These are phyloP conservation scores for Lindbergichthys nudifrons DNA, from an alignment of 2,797 vertebrate genomes.

Conservation along the genomic window DNA sequence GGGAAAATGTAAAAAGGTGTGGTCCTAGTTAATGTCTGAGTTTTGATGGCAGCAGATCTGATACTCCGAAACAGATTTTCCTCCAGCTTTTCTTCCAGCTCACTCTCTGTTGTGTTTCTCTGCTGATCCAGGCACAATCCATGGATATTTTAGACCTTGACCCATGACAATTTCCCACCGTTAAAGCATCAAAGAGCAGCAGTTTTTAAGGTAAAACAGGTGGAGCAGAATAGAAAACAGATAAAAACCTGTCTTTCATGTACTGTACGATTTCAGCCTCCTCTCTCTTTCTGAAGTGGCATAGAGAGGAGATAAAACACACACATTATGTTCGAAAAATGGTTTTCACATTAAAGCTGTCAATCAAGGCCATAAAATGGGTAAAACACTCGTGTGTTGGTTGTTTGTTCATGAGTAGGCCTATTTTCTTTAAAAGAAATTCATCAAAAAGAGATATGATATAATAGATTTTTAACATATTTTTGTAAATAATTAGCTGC, in stretches of 20 bases:
- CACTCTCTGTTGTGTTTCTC: slow-evolving; percentile 21
- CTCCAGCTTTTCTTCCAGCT: slow-evolving; percentile 6
- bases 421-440: not conserved
- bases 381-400: not conserved
- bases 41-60: not conserved
- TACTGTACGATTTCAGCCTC: not conserved
- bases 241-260: slow-evolving; percentile 4
- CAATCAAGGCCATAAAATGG: not conserved
- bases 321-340: too few relatives aligned
- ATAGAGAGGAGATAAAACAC: not conserved
- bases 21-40: not conserved
- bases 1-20: slow-evolving; percentile 10
- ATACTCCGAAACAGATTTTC: slow-evolving; percentile 20
- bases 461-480: not conserved
- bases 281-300: not conserved
- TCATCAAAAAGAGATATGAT: not conserved
- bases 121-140: slow-evolving; percentile 24
- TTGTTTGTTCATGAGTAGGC: not conserved
- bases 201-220: slow-evolving; percentile 11
- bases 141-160: slow-evolving; percentile 25
- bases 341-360: not conserved
- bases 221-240: slow-evolving; percentile 14
- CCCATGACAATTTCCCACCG: slow-evolving; percentile 12
- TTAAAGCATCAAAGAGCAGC: slow-evolving; percentile 15
- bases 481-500: not conserved